A percentile compares a stretch with the other conserved stretches of the same genome.
Conservation (phyloP, 2,888 invertebrate species). For the Tricholauxania praeusta region DNA sequence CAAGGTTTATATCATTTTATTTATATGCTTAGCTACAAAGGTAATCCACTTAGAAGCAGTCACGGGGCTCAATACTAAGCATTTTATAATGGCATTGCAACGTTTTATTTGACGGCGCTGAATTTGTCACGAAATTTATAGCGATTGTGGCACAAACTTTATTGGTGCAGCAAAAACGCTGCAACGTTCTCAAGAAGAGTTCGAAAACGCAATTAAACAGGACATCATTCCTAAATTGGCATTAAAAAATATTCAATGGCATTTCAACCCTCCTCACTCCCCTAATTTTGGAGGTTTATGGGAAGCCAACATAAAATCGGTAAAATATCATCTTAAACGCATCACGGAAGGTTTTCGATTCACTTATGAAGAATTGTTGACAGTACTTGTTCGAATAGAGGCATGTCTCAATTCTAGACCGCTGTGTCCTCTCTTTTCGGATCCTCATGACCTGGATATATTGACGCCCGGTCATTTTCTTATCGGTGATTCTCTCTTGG, state of each 20-base stretch:
- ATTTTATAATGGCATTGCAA: too few species aligned
- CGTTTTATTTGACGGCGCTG: slow-evolving; percentile 35
- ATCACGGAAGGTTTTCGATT: slow-evolving; percentile 12
- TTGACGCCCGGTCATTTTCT: slow-evolving; percentile 41
- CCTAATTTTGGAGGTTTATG: slow-evolving; percentile 34
- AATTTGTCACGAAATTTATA: slow-evolving; percentile 32
- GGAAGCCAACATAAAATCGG: slow-evolving; percentile 21
- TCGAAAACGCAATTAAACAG: background rate
- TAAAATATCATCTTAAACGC: slow-evolving; percentile 33
- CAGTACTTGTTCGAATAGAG: slow-evolving; percentile 36
- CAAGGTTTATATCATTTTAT: slow-evolving; percentile 41
- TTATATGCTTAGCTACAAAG: too few species aligned
- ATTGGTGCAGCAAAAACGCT: slow-evolving; percentile 9
- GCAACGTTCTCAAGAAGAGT: background rate
- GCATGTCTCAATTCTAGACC: slow-evolving; percentile 38
- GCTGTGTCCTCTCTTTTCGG: slow-evolving; percentile 33
- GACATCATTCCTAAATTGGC: background rate
- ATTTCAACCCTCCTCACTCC: slow-evolving; percentile 36
- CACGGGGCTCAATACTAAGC: too few species aligned
- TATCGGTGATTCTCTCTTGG: slow-evolving; percentile 39
- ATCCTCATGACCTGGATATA: slow-evolving; percentile 34
- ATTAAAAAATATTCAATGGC: slow-evolving; percentile 29
- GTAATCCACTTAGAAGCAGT: too few species aligned
- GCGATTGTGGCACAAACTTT: background rate
- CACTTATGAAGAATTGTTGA: slow-evolving; percentile 36